Base-by-base conservation (phyloP, 2,113 vertebrate species). In the Mystacornis crossleyi region DNA sequence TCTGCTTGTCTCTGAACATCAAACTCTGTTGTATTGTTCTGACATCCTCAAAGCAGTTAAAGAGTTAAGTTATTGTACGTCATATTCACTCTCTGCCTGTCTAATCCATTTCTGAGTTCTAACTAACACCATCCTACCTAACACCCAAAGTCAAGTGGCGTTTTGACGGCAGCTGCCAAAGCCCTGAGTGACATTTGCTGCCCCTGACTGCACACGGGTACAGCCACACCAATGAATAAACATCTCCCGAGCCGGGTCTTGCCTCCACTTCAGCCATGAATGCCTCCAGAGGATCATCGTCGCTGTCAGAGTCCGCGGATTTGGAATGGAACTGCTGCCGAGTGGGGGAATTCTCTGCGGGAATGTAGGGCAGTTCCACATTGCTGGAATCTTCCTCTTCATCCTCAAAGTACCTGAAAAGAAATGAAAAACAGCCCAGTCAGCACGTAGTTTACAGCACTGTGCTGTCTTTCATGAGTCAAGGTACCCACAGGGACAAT, bases 191-290 rank as follows among this genome's bases (percentile, higher is more conserved):
- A n/a, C 54, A 45, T 66, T 50, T 85, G 71, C 65, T 86, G 81
- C 45, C 79, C 51, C 90, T 61, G 72, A 53, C 16, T 9, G 47
- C 50, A 65, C 29, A 64, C 24, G 61, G 74, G 18, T 2, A n/a
- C 0, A 5, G 53, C 11, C 72, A 55, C 18, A 48, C 1, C 67
- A 82, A 16, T 8, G 18, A 43, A 86, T 24, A 38, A 92, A 86
- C 40, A 69, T 55, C 34, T 55, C 75, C 51, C 0, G 2, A 89
- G 89, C 50, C 0, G 6, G n/a, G 40, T 51, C 98, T 98, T 95
- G 99, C 99, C 99, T 99, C 99, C 83, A 99, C 99, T 98, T 99
- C 99, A 85, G 99, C 99, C 99, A 99, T 99, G 90, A 99, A 99
- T 31, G 99, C 99, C 92, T 99, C 99, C 85, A 99, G 98, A 36